Percentiles rank a stretch among this genome's conserved stretches.
Conservation (phyloP, 2,113 vertebrate genomes). For the Ia io region DNA sequence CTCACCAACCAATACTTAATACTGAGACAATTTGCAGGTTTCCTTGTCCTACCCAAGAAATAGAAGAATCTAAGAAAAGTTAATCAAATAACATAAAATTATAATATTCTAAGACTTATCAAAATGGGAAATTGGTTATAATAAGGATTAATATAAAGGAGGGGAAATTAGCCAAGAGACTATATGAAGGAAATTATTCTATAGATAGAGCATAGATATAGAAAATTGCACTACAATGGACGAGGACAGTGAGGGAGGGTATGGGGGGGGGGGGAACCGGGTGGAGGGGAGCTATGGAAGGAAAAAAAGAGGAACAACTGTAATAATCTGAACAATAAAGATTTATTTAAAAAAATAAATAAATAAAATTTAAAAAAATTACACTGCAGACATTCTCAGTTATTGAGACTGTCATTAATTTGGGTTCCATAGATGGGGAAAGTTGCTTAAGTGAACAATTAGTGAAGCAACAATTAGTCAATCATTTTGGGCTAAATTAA, state of each 20-base stretch:
- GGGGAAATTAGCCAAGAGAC: background rate
- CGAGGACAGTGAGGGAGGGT: too few relatives aligned
- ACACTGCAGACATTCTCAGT: background rate
- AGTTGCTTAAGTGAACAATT: background rate
- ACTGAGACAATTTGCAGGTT: background rate
- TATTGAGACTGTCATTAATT: background rate
- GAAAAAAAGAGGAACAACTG: too few relatives aligned
- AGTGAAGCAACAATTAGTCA: background rate
- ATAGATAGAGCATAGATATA: background rate
- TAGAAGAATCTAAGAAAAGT: background rate
- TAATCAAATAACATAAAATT: background rate
- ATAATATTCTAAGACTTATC: background rate
- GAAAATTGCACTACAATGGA: background rate
- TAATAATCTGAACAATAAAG: too few relatives aligned
- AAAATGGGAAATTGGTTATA: background rate
- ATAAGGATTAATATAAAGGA: background rate
- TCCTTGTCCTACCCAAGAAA: background rate
- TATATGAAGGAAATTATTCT: background rate
- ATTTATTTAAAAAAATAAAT: too few relatives aligned
- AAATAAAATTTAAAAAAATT: background rate
- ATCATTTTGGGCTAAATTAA: background rate
- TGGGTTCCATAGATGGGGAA: background rate
- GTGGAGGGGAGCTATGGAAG: too few relatives aligned
- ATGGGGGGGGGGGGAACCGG: too few relatives aligned
- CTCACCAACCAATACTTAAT: background rate